These are phyloP conservation scores for Chinchilla lanigera DNA, from an alignment of 2,113 vertebrate species.

Conservation along the genomic window DNA sequence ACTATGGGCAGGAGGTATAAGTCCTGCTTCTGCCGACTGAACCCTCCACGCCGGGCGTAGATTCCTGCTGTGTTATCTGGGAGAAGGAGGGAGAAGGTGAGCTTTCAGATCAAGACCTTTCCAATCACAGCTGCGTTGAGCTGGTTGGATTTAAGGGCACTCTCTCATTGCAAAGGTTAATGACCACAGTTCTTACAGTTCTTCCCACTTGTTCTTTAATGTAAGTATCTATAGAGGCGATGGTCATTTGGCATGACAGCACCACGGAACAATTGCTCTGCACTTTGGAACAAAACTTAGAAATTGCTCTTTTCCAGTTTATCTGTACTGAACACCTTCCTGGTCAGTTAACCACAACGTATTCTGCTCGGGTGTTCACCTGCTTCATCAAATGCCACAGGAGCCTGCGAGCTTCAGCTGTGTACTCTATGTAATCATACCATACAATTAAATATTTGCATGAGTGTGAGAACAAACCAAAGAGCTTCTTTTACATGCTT, in stretches of 20 bases:
- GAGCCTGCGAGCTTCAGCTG: neutral
- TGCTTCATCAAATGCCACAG: neutral
- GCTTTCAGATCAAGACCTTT: fast-evolving
- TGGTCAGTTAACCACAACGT: neutral
- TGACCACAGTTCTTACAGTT: neutral
- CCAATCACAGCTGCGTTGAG: neutral
- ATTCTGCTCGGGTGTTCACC: neutral
- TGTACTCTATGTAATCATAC: no score
- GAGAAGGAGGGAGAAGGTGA: slow-evolving; percentile 11
- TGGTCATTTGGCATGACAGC: neutral
- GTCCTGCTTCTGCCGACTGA: slow-evolving; percentile 94
- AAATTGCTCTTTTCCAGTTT: neutral
- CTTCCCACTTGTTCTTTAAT: neutral
- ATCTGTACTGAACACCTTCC: fast-evolving
- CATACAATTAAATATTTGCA: neutral
- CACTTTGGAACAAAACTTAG: neutral
- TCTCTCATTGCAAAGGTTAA: neutral
- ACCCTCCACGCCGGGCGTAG: slow-evolving; percentile 91
- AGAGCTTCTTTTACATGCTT: neutral
- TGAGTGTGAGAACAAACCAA: neutral
- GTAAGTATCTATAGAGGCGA: neutral
- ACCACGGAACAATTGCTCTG: neutral
- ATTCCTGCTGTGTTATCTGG: slow-evolving; percentile 95
- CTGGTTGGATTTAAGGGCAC: neutral
- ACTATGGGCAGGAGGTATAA: slow-evolving; percentile 94